These are phyloP conservation scores for Serrognathus titanus DNA, from an alignment of 2,888 invertebrate genomes.

Conservation along the genomic window DNA sequence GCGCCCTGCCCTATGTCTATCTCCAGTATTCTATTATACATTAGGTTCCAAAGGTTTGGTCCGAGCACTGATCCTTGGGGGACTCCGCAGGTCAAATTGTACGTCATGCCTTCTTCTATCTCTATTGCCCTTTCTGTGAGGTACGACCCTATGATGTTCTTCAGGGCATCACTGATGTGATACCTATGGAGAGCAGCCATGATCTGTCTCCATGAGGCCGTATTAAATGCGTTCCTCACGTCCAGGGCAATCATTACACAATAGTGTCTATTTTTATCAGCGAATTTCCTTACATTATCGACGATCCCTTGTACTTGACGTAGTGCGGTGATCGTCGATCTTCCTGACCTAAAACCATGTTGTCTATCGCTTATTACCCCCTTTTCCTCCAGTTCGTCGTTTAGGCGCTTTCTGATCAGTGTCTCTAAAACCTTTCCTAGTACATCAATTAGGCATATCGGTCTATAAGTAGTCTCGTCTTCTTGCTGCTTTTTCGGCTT, in stretches of 20 bases:
- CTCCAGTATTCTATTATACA: neutral
- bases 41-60: neutral
- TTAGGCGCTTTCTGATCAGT: conserved; percentile 25
- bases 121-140: too few relatives aligned
- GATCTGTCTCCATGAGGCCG: too few relatives aligned
- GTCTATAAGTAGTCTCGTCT: conserved; percentile 16
- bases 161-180: too few relatives aligned
- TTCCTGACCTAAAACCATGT: conserved; percentile 27
- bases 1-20: neutral
- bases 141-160: too few relatives aligned
- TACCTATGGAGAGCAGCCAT: too few relatives aligned
- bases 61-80: neutral
- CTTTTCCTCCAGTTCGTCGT: conserved; percentile 17
- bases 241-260: too few relatives aligned
- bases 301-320: too few relatives aligned
- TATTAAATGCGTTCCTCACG: too few relatives aligned
- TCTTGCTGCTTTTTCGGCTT: conserved; percentile 16
- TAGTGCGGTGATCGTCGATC: conserved; percentile 10
- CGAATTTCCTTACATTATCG: too few relatives aligned
- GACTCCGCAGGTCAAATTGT: too few relatives aligned
- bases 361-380: conserved; percentile 12
- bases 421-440: conserved; percentile 30
- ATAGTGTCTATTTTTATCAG: too few relatives aligned
- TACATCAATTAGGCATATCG: conserved; percentile 29
- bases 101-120: too few relatives aligned